Base-by-base conservation (phyloP, 1,140 invertebrate genomes). In the Drosophila persimilis region DNA sequence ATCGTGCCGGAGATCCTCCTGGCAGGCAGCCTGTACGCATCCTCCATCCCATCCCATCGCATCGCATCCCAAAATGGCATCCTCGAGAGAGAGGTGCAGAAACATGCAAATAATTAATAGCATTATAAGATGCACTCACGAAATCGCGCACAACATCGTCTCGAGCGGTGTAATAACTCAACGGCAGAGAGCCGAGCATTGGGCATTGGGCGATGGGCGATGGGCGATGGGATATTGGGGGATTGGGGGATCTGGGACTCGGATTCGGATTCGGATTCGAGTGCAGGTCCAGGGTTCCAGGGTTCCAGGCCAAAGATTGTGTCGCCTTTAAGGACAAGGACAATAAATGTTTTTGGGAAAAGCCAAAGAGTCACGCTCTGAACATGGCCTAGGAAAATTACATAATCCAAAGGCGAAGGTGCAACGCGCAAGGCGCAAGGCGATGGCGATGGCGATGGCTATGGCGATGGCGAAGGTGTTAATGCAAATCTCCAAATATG, bases 41-140 rank as follows among this genome's bases (percentile, higher is more conserved):
- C 43, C 24, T 15, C 24, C 26, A 53, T 58, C 35, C 52, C 58
- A 55, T 47, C 13, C 29, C 29, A 58, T 17, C 17, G 0, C 26
- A 53, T 58, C 35, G 45, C 26, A 53, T 58, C 35, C 31, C 29
- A 62, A 61, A 61, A 43, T 62, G 63, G 44, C 39, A 15, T 57
- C 50, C 52, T 57, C 51, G 60, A 74, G 59, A 20, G 20, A 78
- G 20, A 78, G 88, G 77, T 90, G 88, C 79, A 57, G 71, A 84
- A 39, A 90, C 88, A 90, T 90, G 88, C 88, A 90, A 90, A 90
- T 90, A 90, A 90, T 90, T 90, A 90, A 90, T 90, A 90, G 88
- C 88, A 90, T 90, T 90, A 90, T 90, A 90, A 90, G 88, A 90
- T 90, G 88, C 88, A 90, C 88, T 90, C 88, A 90, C 88, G 88